Evolutionary conservation across 2,888 invertebrate genomes (phyloP).

Genomic region (Caenorhabditis uteleia): DNA sequence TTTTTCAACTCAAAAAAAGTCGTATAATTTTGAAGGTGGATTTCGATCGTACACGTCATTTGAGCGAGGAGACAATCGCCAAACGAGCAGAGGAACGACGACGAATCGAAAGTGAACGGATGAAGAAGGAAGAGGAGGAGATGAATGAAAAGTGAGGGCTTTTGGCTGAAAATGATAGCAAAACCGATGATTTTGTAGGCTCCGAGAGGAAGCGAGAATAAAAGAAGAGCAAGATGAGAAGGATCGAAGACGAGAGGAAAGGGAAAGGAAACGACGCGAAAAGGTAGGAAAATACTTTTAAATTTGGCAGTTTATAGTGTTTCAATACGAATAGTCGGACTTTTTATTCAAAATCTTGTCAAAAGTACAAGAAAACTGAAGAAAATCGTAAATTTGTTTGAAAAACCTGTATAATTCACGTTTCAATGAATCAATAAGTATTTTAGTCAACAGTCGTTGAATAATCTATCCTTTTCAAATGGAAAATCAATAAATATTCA

Average conservation of each 20-base stretch:
- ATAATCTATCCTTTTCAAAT: too few relatives aligned
- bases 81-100: constrained; percentile 38
- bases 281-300: constrained; percentile 27
- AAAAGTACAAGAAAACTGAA: too few relatives aligned
- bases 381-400: not conserved
- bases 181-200: constrained; percentile 23
- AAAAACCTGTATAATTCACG: too few relatives aligned
- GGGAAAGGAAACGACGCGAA: constrained; percentile 44
- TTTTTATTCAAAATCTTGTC: too few relatives aligned
- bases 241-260: constrained; percentile 37
- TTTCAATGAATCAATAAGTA: too few relatives aligned
- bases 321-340: too few relatives aligned
- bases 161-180: not conserved
- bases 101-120: constrained; percentile 35
- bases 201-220: constrained; percentile 30
- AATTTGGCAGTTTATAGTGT: too few relatives aligned
- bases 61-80: constrained; percentile 77
- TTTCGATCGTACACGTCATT: constrained; percentile 92
- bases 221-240: constrained; percentile 43
- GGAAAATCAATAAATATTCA: too few relatives aligned
- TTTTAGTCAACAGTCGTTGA: too few relatives aligned
- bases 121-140: constrained; percentile 40
- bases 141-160: constrained; percentile 17
- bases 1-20: not conserved
- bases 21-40: constrained; percentile 76